Base-by-base conservation (phyloP, 2,113 vertebrate genomes). In the Corvus cornix region DNA sequence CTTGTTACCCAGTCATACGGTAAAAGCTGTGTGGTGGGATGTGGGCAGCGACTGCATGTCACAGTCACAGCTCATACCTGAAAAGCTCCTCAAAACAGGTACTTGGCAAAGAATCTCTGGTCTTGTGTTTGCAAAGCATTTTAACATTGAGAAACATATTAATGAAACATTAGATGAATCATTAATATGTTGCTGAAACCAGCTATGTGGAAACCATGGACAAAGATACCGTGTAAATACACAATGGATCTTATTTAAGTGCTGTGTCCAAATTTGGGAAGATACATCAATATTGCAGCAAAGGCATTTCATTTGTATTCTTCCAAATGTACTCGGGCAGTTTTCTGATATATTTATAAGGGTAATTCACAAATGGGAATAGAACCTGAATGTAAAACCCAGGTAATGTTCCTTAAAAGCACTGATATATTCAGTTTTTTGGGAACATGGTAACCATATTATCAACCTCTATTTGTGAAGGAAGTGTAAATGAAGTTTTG, bases 11-110 rank as follows among this genome's bases (percentile, higher is more conserved):
- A 44, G 24, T 41, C 33, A 44, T 11, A 27, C 0, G 0, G 15
- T 23, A 16, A 67, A 51, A 48, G 39, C 33, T 37, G 7, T 28
- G 24, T 5, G 8, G 22, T 64, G 43, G 51, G 56, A 41, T 33
- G 30, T 39, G 74, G 75, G 39, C 41, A 60, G 17, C 9, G 53
- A 20, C 27, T 0, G 0, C 2, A 1, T 5, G 22, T 51, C 43
- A 28, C 35, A 15, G 43, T 22, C 78, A 48, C 53, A 52, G 53
- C 43, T 84, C 33, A 1, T 12, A 33, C 30, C 74, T 68, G 52
- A 60, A 59, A 72, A 27, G 16, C 39, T 82, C 35, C 60, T 89
- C 74, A 18, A 4, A 89, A 37, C 60, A 84, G 63, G 18, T 12
- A 27, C 49, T 18, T 83, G 84, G 74, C 67, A 79, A 76, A 69